phyloP scores from a whole-genome alignment of 2,797 vertebrate genomes.

The Argentina silus region DNA sequence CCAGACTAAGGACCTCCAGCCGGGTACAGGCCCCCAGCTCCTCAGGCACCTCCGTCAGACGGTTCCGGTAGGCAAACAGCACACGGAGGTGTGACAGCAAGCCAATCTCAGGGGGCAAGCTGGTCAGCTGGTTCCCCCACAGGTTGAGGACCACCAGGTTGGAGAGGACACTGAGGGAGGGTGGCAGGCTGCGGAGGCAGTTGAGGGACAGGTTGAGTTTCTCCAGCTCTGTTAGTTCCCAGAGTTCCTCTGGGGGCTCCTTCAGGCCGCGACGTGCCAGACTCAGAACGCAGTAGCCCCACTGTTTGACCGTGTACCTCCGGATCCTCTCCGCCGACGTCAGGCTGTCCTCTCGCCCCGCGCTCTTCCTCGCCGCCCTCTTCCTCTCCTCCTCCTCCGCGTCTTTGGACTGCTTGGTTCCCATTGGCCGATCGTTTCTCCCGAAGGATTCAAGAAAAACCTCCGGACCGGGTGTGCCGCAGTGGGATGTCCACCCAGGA shows the following conservation, averaged over 20 bases:
- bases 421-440: slow-evolving; percentile 67
- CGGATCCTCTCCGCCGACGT: slow-evolving; percentile 66
- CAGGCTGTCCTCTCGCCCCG: slow-evolving; percentile 74
- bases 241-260: slow-evolving; percentile 83
- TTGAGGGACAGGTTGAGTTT: slow-evolving; percentile 92
- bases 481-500: neutral
- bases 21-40: slow-evolving; percentile 85
- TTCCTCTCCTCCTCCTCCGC: slow-evolving; percentile 60
- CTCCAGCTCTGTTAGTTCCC: slow-evolving; percentile 86
- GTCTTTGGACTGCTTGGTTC: slow-evolving; percentile 70
- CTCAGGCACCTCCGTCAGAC: slow-evolving; percentile 83
- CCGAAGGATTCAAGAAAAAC: slow-evolving; percentile 36
- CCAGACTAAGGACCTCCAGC: slow-evolving; percentile 88
- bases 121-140: slow-evolving; percentile 84
- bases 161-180: slow-evolving; percentile 80
- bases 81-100: slow-evolving; percentile 84
- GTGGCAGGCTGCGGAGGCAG: slow-evolving; percentile 77
- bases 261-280: slow-evolving; percentile 85
- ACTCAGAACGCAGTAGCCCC: slow-evolving; percentile 81
- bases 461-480: neutral
- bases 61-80: slow-evolving; percentile 87
- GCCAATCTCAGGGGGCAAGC: slow-evolving; percentile 87
- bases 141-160: slow-evolving; percentile 89
- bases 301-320: slow-evolving; percentile 73
- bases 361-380: slow-evolving; percentile 56